phyloP scores from a whole-genome alignment of 23 tunicate species.

The Corella eumyota region DNA sequence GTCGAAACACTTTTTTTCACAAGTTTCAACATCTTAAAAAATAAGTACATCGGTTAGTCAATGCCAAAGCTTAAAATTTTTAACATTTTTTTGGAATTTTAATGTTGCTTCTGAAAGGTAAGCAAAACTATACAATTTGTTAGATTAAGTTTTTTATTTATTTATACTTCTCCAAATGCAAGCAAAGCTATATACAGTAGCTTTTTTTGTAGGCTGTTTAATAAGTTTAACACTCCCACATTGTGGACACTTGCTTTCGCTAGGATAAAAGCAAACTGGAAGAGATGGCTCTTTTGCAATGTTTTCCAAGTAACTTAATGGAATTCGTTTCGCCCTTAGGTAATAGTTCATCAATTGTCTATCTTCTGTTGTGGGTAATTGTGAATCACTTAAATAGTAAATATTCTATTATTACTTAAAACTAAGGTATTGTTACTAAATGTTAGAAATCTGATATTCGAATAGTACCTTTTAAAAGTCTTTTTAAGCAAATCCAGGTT shows the following conservation, averaged over 20 bases:
- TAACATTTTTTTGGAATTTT: no score
- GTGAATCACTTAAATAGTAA: no score
- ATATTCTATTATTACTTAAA: no score
- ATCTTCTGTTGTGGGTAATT: neutral
- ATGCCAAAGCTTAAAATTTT: no score
- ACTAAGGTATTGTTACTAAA: no score
- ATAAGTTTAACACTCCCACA: neutral
- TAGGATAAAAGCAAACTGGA: neutral
- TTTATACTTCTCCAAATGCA: slow-evolving; percentile 2
- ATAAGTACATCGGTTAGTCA: no score
- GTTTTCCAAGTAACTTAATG: neutral
- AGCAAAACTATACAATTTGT: no score
- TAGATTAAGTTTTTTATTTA: no score
- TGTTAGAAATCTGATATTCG: no score
- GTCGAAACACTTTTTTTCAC: no score
- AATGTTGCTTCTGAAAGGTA: no score
- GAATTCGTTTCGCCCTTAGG: neutral
- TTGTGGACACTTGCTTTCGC: slow-evolving; percentile 2
- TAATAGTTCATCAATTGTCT: neutral
- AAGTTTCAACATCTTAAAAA: no score
- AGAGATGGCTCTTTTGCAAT: neutral
- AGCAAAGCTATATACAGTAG: slow-evolving; percentile 10
- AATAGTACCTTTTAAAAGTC: neutral
- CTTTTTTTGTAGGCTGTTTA: neutral
- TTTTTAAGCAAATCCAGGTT: neutral